phyloP scores from a whole-genome alignment of 2,113 vertebrate genomes.

The Festucalex cinctus region DNA sequence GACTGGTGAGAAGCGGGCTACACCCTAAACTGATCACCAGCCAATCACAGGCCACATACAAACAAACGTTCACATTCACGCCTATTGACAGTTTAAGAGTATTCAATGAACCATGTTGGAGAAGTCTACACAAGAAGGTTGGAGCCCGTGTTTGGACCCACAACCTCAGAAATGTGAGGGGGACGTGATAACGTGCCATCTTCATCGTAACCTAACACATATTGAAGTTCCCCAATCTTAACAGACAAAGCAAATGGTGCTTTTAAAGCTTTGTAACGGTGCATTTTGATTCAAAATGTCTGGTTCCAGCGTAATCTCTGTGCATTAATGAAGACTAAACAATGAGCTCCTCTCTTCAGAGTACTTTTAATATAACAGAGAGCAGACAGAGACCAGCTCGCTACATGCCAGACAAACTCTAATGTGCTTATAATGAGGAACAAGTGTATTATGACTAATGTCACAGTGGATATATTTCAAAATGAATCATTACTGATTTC shows the following conservation, averaged over 20 bases:
- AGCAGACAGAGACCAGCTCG: slow-evolving; percentile 36
- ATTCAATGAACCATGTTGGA: no score
- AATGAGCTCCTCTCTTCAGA: slow-evolving; percentile 39
- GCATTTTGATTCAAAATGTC: slow-evolving; percentile 18
- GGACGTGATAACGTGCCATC: neutral
- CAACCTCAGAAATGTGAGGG: no score
- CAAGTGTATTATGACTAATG: slow-evolving; percentile 61
- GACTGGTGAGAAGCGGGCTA: no score
- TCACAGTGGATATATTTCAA: slow-evolving; percentile 49
- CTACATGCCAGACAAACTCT: slow-evolving; percentile 42
- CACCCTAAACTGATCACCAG: no score
- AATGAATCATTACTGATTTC: slow-evolving; percentile 41
- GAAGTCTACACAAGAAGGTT: no score
- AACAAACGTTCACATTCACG: no score
- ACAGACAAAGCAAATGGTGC: neutral
- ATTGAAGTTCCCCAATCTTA: neutral
- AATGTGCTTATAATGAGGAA: slow-evolving; percentile 68
- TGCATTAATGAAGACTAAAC: slow-evolving; percentile 37
- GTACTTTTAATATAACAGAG: slow-evolving; percentile 38
- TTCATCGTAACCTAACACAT: neutral
- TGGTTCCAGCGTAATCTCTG: slow-evolving; percentile 13
- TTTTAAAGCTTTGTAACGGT: slow-evolving; percentile 21
- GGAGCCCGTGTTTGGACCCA: no score
- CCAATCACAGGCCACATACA: no score
- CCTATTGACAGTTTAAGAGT: no score